A percentile compares a stretch with the other conserved stretches of the same genome.
phyloP scores from a whole-genome alignment of 2,888 invertebrate species.

The Leucophora obtusa region DNA sequence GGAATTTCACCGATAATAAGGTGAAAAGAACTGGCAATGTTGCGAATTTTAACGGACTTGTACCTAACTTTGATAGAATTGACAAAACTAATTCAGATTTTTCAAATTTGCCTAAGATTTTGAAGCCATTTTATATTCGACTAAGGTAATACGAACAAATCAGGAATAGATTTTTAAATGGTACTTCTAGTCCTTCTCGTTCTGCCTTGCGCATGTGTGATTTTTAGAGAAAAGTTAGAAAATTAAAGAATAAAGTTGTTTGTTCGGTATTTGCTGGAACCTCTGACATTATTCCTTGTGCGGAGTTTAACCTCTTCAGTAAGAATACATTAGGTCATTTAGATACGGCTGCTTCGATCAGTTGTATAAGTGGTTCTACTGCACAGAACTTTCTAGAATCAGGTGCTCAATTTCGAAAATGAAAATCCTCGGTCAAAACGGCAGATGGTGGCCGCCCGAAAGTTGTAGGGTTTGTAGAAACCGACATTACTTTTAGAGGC shows the following conservation, averaged over 20 bases:
- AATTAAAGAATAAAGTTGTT: slow-evolving; percentile 12
- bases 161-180: neutral
- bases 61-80: no score
- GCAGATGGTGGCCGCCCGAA: slow-evolving; percentile 27
- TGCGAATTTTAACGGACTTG: no score
- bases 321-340: slow-evolving; percentile 32
- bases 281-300: slow-evolving; percentile 46
- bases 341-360: slow-evolving; percentile 46
- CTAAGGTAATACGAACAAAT: slow-evolving; percentile 5
- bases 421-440: slow-evolving; percentile 23
- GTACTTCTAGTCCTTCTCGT: neutral
- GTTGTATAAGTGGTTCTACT: slow-evolving; percentile 38
- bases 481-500: slow-evolving; percentile 1
- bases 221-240: slow-evolving; percentile 32
- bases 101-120: neutral
- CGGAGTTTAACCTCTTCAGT: slow-evolving; percentile 34
- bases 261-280: slow-evolving; percentile 14
- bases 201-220: slow-evolving; percentile 2
- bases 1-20: neutral
- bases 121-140: slow-evolving; percentile 19
- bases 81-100: neutral
- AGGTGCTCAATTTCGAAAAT: slow-evolving; percentile 7
- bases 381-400: slow-evolving; percentile 26
- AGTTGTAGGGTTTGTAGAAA: slow-evolving; percentile 25
- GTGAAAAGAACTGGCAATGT: neutral